Evolutionary conservation across 2,113 vertebrate species (phyloP), one percentile per base, ranked within the genome.

Genomic region (Mormoops blainvillei): DNA sequence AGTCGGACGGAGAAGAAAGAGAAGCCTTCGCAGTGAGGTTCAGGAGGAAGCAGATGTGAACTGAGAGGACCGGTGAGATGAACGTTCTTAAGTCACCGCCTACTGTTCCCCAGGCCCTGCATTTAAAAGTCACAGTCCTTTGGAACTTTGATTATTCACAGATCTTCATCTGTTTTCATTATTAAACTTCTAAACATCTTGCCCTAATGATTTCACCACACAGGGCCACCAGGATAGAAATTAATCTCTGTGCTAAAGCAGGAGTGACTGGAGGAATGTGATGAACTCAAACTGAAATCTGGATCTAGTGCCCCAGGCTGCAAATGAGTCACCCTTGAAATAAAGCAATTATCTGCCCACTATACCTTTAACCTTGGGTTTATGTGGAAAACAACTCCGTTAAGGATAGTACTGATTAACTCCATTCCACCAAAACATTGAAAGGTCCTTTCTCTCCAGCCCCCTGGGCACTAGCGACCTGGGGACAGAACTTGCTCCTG

Each of bases 291-390:
- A 92, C 67, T 68, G 50, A 91, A 91, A 91, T 82, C 71, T 61
- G 14, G 18, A 54, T 33, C 82, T 48, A 43, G n/a, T 10, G 77
- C 82, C 67, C 28, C 33, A 18, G 82, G 94, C 33, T 68, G 67
- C 48, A 82, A 93, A 63, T 81, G 67, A 94, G 52, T 95, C 84
- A 84, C 78, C 70, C 65, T 93, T 48, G 24, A 94, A 96, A 94
- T 83, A 91, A 94, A 97, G 61, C 54, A 88, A 89, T 91, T 93
- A 91, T 78, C 94, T 96, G 38, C 36, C 73, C 81, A 86, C 26
- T 78, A 93, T 38, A 91, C 95, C 93, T 93, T 73, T 78, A 82
- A 50, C 67, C 82, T 74, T 45, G 45, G 52, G 81, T 81, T 95
- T 82, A 85, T 52, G 52, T 89, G 89, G 82, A 82, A 96, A 96